Evolutionary conservation across 2,113 vertebrate genomes (phyloP), one percentile per base, ranked within the genome.

Genomic region (Syngnathus scovelli): DNA sequence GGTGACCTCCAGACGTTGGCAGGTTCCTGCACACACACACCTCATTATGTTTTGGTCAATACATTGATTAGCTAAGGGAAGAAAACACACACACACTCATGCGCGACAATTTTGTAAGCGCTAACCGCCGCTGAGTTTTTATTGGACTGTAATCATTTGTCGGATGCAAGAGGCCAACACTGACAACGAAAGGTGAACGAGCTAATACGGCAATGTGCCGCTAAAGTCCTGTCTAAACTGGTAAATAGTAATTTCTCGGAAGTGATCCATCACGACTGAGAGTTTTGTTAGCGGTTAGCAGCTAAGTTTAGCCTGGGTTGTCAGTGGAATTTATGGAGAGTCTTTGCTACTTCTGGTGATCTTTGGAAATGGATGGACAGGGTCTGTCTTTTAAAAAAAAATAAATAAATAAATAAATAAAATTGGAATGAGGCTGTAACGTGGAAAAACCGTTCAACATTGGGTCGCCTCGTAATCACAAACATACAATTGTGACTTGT

Each of bases 41-140:
- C 66, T 78, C 73, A 81, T 86, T 80, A 75, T 59, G 58, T 66
- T 61, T 41, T 49, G 51, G 63, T 86, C 80, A 39, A 86, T 86
- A 68, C 72, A 83, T 82, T 75, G 85, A 87, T 80, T 48, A 43
- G 72, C 37, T 75, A 2, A 61, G 70, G 69, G 73, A 71, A 63
- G 44, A 75, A 33, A 1, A 49, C 39, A 75, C 62, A 48, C 66
- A 75, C 75, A 76, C 72, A 68, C 78, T 72, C 37, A 10, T 2
- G 7, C 1, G 73, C 71, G 77, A 60, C 73, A 74, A 76, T 71
- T 52, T 52, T 21, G 49, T 52, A 4, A 33, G 8, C 10, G 49
- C 49, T 9, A 52, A 77, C 15, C 68, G 62, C 4, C 54, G 37
- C 64, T 52, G 77, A 79, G 68, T 63, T 44, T 21, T 68, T 67